These are phyloP conservation scores for Sebastes elongatus DNA, from an alignment of 2,797 vertebrate genomes.

Conservation along the genomic window DNA sequence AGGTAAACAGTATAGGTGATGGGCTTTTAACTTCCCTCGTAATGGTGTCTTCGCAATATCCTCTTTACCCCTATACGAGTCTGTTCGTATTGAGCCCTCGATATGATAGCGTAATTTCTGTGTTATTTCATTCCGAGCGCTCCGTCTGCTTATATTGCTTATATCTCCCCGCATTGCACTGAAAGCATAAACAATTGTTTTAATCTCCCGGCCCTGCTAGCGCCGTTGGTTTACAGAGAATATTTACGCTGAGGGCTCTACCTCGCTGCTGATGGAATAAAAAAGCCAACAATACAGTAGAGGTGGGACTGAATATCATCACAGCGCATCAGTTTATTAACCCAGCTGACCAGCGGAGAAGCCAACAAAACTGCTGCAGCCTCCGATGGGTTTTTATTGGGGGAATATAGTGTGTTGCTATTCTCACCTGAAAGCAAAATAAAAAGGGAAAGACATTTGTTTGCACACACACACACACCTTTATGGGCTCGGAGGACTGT, in stretches of 20 bases:
- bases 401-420: not conserved
- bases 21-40: constrained; percentile 34
- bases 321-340: constrained; percentile 25
- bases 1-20: constrained; percentile 35
- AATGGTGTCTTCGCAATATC: not conserved
- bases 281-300: constrained; percentile 12
- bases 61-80: not conserved
- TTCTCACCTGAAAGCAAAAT: not conserved
- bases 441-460: not conserved
- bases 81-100: not conserved
- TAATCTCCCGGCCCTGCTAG: constrained; percentile 17
- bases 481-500: not conserved
- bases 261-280: not conserved
- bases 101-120: not conserved
- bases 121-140: constrained; percentile 24
- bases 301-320: constrained; percentile 32
- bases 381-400: constrained; percentile 12
- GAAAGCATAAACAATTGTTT: constrained; percentile 40
- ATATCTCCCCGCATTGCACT: not conserved
- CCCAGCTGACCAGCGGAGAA: constrained; percentile 4
- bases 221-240: constrained; percentile 10
- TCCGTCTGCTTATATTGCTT: constrained; percentile 17
- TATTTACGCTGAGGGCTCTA: constrained; percentile 22
- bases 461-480: not conserved
- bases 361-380: not conserved